Conservation (phyloP, 2,113 vertebrate species). For the Galeopterus variegatus region DNA sequence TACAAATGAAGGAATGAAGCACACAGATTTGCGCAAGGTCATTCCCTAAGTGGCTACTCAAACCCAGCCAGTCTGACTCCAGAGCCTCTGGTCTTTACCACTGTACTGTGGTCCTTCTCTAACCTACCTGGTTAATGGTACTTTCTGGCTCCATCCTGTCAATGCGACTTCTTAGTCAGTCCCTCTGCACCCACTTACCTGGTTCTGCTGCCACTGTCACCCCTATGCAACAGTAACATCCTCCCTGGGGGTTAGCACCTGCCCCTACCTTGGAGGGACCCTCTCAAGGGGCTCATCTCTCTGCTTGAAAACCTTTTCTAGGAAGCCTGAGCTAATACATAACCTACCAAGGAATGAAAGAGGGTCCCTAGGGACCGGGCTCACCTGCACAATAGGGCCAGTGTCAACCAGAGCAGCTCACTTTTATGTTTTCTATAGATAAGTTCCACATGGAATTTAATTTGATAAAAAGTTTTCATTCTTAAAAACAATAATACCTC, state of each 20-base stretch:
- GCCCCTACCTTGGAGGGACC: too few relatives aligned
- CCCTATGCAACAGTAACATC: neutral
- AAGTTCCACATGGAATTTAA: neutral
- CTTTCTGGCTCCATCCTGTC: neutral
- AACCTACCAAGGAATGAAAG: neutral
- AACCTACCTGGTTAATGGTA: neutral
- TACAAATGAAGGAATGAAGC: neutral
- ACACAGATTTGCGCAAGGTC: neutral
- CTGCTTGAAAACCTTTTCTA: neutral
- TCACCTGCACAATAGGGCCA: neutral
- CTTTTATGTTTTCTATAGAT: neutral
- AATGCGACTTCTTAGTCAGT: neutral
- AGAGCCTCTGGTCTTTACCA: neutral
- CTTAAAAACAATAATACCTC: neutral
- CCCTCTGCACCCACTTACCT: neutral
- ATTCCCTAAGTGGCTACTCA: neutral
- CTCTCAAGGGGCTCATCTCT: neutral
- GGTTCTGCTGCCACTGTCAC: neutral
- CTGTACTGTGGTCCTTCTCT: neutral
- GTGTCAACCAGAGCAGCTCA: neutral
- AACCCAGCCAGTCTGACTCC: neutral
- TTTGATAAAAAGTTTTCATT: neutral
- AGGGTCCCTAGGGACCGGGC: neutral
- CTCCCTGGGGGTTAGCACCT: neutral
- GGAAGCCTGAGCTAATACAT: neutral